A percentile compares a stretch with the other conserved stretches of the same genome.
Evolutionary conservation across 2,797 vertebrate species (phyloP).

Genomic region (Pelochelys cantorii): DNA sequence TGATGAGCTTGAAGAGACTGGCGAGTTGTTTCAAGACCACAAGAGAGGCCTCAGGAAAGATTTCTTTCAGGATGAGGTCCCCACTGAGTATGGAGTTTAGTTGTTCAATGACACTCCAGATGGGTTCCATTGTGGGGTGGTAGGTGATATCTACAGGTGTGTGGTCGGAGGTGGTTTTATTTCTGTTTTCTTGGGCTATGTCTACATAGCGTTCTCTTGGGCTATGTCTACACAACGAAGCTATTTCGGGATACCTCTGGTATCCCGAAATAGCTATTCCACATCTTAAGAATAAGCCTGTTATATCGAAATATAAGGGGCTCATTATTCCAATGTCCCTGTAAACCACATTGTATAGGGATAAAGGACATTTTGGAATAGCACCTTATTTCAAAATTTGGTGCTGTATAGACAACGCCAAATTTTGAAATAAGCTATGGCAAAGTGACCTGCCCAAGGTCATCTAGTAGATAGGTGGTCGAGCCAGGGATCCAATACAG

Average conservation of each 20-base stretch:
- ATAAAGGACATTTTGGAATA: too few relatives aligned
- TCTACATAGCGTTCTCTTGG: too few relatives aligned
- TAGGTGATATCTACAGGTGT: not conserved
- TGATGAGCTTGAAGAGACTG: not conserved
- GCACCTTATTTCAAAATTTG: too few relatives aligned
- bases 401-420: too few relatives aligned
- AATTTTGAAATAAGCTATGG: too few relatives aligned
- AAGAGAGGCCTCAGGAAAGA: not conserved
- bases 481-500: not conserved
- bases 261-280: too few relatives aligned
- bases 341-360: too few relatives aligned
- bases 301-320: too few relatives aligned
- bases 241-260: too few relatives aligned
- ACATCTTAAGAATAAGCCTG: too few relatives aligned
- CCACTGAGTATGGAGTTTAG: not conserved
- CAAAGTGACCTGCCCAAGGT: not conserved
- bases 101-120: not conserved
- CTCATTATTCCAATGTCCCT: too few relatives aligned
- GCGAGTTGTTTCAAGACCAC: not conserved
- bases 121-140: not conserved
- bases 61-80: not conserved
- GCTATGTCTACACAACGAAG: too few relatives aligned
- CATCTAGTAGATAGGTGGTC: not conserved
- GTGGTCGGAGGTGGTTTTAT: not conserved
- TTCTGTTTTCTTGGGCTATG: not conserved